Conservation (phyloP, 2,888 invertebrate species). For the Hermaeophaga mercurialis region DNA sequence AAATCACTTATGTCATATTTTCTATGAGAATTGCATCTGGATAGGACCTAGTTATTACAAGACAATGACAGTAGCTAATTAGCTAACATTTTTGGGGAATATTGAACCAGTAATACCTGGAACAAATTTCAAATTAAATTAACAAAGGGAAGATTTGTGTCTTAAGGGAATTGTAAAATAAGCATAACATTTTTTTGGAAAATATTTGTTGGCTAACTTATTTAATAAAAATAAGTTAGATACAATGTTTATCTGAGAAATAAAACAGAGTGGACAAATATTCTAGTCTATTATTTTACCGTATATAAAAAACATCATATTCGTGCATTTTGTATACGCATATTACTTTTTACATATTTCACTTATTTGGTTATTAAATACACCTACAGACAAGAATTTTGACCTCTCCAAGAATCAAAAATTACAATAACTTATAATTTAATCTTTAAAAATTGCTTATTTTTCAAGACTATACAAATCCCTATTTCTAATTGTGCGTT, state of each 20-base stretch:
- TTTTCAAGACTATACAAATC: constrained; percentile 9
- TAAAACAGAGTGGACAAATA: not conserved
- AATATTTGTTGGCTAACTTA: too few species aligned
- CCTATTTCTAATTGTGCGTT: constrained; percentile 25
- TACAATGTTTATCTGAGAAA: too few species aligned
- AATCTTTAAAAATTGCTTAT: constrained; percentile 6
- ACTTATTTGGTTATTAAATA: not conserved
- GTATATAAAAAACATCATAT: not conserved
- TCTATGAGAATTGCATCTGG: not conserved
- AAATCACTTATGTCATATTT: constrained; percentile 9
- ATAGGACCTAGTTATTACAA: too few species aligned
- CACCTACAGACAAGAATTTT: not conserved
- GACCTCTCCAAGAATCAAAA: not conserved
- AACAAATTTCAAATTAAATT: too few species aligned
- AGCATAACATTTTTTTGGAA: too few species aligned
- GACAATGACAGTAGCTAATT: too few species aligned
- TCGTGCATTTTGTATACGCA: too few species aligned
- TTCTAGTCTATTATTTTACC: not conserved
- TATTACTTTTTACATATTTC: not conserved
- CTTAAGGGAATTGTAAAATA: not conserved
- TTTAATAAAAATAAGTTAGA: too few species aligned
- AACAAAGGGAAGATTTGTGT: too few species aligned
- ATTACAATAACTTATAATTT: constrained; percentile 1
- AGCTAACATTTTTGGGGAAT: too few species aligned
- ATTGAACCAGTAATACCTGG: too few species aligned